phyloP scores from a whole-genome alignment of 1,140 invertebrate genomes.

The Drosophila mauritiana region DNA sequence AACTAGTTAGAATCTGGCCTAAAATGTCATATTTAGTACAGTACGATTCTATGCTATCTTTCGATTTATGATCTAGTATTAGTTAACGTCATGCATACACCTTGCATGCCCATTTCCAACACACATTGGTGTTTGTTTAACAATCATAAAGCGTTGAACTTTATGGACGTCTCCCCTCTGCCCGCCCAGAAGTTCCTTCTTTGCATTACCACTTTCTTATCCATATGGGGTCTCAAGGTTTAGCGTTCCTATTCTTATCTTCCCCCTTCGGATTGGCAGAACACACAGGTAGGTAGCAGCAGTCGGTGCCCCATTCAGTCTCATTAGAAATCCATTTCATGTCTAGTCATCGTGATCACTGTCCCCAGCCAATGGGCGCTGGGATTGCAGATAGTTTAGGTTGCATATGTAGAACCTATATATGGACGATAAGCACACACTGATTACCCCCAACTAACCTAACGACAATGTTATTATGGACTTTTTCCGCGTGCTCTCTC shows the following conservation, averaged over 20 bases:
- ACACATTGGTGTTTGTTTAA: not conserved
- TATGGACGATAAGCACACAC: conserved; percentile 45
- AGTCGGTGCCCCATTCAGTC: conserved; percentile 9
- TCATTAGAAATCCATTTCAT: conserved; percentile 40
- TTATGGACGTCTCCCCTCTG: conserved; percentile 6
- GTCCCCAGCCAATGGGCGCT: not conserved
- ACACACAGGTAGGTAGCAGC: conserved; percentile 36
- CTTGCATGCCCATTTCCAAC: not conserved
- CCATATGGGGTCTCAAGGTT: conserved; percentile 1
- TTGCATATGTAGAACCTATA: conserved; percentile 5
- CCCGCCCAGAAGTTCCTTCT: not conserved
- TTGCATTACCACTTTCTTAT: conserved; percentile 24
- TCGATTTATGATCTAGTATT: not conserved
- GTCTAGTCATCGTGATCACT: conserved; percentile 43
- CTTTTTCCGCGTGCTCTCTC: conserved; percentile 33
- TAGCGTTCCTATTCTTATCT: conserved; percentile 17
- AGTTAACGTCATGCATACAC: not conserved
- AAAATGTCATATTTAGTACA: no score
- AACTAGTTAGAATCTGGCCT: no score
- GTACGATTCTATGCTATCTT: not conserved
- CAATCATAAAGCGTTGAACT: conserved; percentile 19
- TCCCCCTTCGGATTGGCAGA: conserved; percentile 1
- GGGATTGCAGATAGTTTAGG: no score
- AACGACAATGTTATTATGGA: conserved; percentile 64
- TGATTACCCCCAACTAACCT: conserved; percentile 57